Base-by-base conservation (phyloP, 2,888 invertebrate species). In the Mesorhabditis spiculigera region DNA sequence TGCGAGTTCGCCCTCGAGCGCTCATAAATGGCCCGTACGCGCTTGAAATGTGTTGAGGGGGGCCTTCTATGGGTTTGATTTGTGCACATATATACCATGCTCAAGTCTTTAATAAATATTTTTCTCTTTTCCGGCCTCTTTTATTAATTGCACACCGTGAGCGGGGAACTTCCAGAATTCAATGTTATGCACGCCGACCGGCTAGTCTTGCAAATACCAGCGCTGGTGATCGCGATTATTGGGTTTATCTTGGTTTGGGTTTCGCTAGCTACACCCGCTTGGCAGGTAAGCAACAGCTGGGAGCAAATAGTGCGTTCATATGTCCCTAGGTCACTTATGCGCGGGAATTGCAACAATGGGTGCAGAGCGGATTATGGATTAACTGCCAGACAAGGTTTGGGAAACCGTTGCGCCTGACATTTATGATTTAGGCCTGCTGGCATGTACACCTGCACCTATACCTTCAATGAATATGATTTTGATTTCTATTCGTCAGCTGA, bases 361-460 rank as follows among this genome's bases (percentile, higher is more conserved):
- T 84, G 50, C 82, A 83, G 68, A 83, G 81, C 71, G 84, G 84
- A 43, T 73, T 84, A 65, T 84, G 83, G 83, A 43, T 84, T 68
- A 80, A 78, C 63, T 84, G 84, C 68, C 84, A 84, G 70, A 84
- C 84, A 42, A 76, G 82, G 80, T 68, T 43, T 63, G 16, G 10
- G 16, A 67, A 61, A 58, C 42, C 5, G 5, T 28, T 42, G 63
- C 63, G n/a, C 3, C 43, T 16, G 5, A 50, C 44, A 43, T 45
- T 5, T 43, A 65, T 43, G 68, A 75, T 76, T 43, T 68, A 79
- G 79, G 66, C 82, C 82, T 4, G 75, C 72, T 65, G 82, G 84
- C 28, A 84, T 84, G 84, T 82, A 84, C 76, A 81, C 80, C 16
- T 84, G 84, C 67, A 81, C 83, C n/a, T 84, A 85, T 70, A 80